Evolutionary conservation across 2,797 vertebrate genomes (phyloP).

Genomic region (Bradypodion ventrale): DNA sequence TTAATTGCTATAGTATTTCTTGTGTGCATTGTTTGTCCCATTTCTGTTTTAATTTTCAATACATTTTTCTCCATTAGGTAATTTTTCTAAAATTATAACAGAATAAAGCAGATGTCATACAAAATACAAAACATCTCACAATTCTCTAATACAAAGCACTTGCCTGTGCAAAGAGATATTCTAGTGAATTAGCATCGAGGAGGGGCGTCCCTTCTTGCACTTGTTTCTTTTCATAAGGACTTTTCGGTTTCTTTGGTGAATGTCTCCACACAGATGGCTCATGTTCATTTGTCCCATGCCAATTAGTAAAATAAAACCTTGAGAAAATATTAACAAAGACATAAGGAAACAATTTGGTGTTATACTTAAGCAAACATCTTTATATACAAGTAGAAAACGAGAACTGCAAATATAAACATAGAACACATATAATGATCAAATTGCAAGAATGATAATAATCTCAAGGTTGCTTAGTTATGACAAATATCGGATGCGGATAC

Average conservation of each 20-base stretch:
- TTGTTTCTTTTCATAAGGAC: conserved; percentile 76
- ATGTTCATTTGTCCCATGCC: conserved; percentile 93
- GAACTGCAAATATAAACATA: not conserved
- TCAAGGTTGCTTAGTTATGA: not conserved
- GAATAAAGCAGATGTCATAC: not conserved
- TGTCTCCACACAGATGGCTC: conserved; percentile 93
- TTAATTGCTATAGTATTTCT: no score
- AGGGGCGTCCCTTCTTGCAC: conserved; percentile 84
- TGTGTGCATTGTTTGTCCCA: no score
- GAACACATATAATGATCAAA: not conserved
- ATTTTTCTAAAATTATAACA: not conserved
- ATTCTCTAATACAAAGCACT: not conserved
- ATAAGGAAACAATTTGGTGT: accelerated
- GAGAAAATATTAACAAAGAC: not conserved
- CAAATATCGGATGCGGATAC: no score
- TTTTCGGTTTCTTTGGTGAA: conserved; percentile 87
- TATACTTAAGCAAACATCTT: not conserved
- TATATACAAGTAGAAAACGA: not conserved
- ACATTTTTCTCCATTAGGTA: no score
- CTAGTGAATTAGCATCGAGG: conserved; percentile 86
- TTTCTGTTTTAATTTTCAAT: no score
- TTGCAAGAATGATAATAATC: not conserved
- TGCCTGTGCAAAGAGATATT: conserved; percentile 96
- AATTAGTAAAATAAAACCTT: conserved; percentile 96
- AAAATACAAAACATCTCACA: not conserved